Evolutionary conservation across 2,797 vertebrate genomes (phyloP), one percentile per base, ranked within the genome.

Genomic region (Muscicapa comitata): DNA sequence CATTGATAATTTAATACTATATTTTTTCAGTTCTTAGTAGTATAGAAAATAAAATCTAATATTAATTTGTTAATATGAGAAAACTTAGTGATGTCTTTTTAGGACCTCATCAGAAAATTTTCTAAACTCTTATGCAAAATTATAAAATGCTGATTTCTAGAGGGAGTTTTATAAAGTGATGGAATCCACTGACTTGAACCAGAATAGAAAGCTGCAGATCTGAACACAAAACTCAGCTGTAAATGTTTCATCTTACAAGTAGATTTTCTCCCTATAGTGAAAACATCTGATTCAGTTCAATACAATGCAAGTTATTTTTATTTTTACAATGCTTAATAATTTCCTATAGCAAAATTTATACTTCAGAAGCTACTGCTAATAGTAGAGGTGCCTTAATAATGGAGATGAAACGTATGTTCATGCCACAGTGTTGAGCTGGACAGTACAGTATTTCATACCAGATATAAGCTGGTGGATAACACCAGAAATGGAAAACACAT

Each of bases 1-100:
- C 3, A n/a, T 3, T 55, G 43, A 42, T 79, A 82, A 81, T 76
- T 88, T 70, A 63, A 57, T 81, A 57, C 31, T 3, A 11, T 65
- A 54, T 48, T 78, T 86, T 88, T 86, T 85, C 17, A 50, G 25
- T 84, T 68, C 35, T 78, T 58, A 81, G 33, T 85, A 51, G 16
- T 67, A 47, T 26, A 51, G 47, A 62, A 93, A 37, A 79, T 65
- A 76, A 82, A 78, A 86, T 58, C 15, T 42, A 62, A 40, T 11
- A 63, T 71, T 74, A 74, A 83, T 67, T 84, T 83, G 24, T 11
- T 63, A 71, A 47, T 63, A 29, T 2, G 3, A 45, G n/a, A 59
- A 79, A 90, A 71, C 8, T 58, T 59, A 35, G 23, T 77, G 40
- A 61, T 67, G 55, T 62, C 38, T 82, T 88, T 75, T 58, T 62